A percentile compares a stretch with the other conserved stretches of the same genome.
phyloP scores from a whole-genome alignment of 2,113 vertebrate species.

The Pholis gunnellus region DNA sequence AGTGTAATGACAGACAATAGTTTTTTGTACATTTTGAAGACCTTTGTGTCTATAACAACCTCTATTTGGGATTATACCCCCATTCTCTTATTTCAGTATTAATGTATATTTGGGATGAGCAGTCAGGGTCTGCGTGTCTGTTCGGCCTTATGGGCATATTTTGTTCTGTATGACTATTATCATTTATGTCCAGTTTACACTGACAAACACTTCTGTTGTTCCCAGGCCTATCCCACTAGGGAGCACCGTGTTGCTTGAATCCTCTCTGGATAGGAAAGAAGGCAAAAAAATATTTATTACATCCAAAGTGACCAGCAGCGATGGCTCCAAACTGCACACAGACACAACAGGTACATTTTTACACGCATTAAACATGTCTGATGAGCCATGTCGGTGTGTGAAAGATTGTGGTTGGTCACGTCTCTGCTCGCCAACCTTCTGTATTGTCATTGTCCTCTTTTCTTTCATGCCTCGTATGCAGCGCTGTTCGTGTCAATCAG shows the following conservation, averaged over 20 bases:
- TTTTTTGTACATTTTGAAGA: neutral
- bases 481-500: conserved; percentile 81
- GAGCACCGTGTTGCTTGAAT: conserved; percentile 80
- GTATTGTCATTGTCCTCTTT: conserved; percentile 1
- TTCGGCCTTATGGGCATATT: neutral
- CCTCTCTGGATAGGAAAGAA: conserved; percentile 76
- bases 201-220: conserved; percentile 26
- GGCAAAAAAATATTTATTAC: conserved; percentile 75
- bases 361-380: neutral
- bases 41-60: neutral
- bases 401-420: neutral
- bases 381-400: neutral
- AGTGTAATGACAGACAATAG: neutral
- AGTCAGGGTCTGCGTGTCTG: neutral
- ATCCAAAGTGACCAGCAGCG: conserved; percentile 79
- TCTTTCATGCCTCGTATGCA: conserved; percentile 45
- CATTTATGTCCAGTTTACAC: neutral
- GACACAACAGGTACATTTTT: conserved; percentile 76
- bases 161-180: neutral
- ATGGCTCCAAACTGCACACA: conserved; percentile 81
- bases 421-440: neutral
- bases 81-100: neutral
- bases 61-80: neutral
- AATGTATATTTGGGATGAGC: neutral
- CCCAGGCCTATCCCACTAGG: conserved; percentile 81